These are phyloP conservation scores for Nothoprocta pentlandii DNA, from an alignment of 2,113 vertebrate genomes.

Conservation along the genomic window DNA sequence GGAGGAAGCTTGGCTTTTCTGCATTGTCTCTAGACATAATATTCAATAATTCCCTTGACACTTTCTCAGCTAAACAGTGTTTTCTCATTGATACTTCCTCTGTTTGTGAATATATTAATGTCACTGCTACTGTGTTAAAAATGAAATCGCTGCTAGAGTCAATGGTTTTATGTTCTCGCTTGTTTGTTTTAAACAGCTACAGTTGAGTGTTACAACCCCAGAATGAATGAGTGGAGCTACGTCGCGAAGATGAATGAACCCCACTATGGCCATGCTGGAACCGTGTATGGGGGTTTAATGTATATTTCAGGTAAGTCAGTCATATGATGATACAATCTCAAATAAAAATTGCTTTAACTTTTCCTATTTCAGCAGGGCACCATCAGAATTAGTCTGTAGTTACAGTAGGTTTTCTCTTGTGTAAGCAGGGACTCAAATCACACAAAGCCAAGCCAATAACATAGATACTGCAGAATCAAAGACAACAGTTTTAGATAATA, in stretches of 20 bases:
- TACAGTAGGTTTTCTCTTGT: background rate
- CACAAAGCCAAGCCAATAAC: background rate
- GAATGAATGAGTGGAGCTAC: conserved; percentile 97
- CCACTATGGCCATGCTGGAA: conserved; percentile 97
- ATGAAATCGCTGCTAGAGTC: background rate
- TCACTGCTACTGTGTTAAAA: background rate
- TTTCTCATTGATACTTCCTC: background rate
- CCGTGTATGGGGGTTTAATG: conserved; percentile 96
- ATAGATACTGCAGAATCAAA: background rate
- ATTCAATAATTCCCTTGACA: background rate
- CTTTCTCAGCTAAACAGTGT: background rate
- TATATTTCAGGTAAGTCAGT: conserved; percentile 92
- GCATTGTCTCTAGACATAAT: background rate
- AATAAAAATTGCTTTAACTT: background rate
- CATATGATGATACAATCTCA: background rate
- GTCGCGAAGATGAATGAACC: conserved; percentile 99
- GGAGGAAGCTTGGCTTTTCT: background rate
- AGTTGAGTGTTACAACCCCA: conserved; percentile 98
- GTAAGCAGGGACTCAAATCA: background rate
- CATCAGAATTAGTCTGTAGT: background rate
- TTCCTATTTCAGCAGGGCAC: background rate
- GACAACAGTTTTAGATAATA: background rate
- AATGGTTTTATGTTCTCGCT: background rate
- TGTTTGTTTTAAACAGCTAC: conserved; percentile 83
- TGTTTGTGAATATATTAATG: background rate